These are phyloP conservation scores for Pristiophorus japonicus DNA, from an alignment of 2,113 vertebrate genomes.

Conservation along the genomic window DNA sequence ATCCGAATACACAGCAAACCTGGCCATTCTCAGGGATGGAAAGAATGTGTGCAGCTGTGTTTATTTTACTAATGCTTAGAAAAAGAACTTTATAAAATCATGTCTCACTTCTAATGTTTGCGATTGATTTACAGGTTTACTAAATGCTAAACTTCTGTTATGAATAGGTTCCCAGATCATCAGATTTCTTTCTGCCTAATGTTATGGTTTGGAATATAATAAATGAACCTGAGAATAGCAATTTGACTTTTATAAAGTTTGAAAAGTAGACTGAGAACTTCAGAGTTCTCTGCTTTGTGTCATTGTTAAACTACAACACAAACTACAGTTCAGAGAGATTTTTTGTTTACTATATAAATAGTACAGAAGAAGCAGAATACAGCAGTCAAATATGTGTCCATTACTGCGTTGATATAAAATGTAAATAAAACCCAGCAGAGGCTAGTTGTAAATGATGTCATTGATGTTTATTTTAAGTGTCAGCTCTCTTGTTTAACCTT, in stretches of 20 bases:
- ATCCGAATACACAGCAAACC: neutral
- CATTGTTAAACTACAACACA: constrained; percentile 36
- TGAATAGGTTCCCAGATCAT: constrained; percentile 36
- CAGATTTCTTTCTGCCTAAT: constrained; percentile 32
- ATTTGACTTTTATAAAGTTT: constrained; percentile 35
- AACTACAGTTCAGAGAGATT: constrained; percentile 17
- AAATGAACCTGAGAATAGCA: constrained; percentile 28
- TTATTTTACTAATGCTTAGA: constrained; percentile 32
- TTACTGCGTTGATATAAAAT: constrained; percentile 12
- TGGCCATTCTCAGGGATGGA: constrained; percentile 35
- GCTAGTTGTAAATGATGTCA: constrained; percentile 32
- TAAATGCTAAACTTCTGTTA: constrained; percentile 31
- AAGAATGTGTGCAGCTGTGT: constrained; percentile 37
- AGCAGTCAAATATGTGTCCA: constrained; percentile 36
- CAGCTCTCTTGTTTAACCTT: constrained; percentile 25
- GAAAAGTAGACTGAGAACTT: constrained; percentile 31
- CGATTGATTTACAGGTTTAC: constrained; percentile 36
- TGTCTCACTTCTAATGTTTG: constrained; percentile 30
- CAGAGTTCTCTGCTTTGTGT: constrained; percentile 31
- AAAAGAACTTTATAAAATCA: constrained; percentile 31
- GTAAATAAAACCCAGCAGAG: constrained; percentile 26
- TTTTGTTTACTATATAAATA: constrained; percentile 29
- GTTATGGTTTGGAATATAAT: constrained; percentile 34
- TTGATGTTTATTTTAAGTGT: constrained; percentile 28
- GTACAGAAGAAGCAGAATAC: neutral